Base-by-base conservation (phyloP, 2,113 vertebrate genomes). In the Seriola rivoliana region DNA sequence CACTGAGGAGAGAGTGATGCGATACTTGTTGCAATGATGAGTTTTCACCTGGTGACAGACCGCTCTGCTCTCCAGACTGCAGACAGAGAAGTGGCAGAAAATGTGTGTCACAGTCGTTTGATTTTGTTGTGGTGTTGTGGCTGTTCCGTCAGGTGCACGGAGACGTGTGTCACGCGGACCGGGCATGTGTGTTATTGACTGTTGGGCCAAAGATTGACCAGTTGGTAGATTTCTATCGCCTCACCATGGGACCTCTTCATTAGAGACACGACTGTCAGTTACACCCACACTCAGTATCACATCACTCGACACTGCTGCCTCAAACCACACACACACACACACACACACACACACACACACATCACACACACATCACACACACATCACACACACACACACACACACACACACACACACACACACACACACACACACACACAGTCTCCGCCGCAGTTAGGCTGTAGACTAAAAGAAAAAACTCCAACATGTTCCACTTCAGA, bases 181-280 rank as follows among this genome's bases (percentile, higher is more conserved):
- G 2, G 19, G 10, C 32, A 40, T 36, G 59, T 55, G 69, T 57
- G 77, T 88, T 85, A 84, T 81, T 82, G 89, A 91, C 81, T 73
- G 57, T 4, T 64, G 72, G 79, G 57, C 63, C 79, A 76, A 55
- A 71, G 74, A 90, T 81, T 85, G 89, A 93, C 89, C 88, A 78
- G 75, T 75, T 71, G 81, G 52, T 78, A 82, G 85, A 92, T 92
- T 83, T 72, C 42, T 88, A 76, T 81, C 86, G 21, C 69, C 71
- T 74, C 84, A 86, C 79, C 89, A 75, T 68, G 91, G 87, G 85
- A 93, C 81, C 90, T 80, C 81, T 93, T 92, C 81, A 91, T 91
- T 92, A 89, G 50, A 85, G 85, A 71, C 58, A 62, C 60, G 78
- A 84, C 46, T 86, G 85, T 85, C 78, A 84, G 81, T 55, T 69